These are phyloP conservation scores for Nasonovia ribisnigri DNA, from an alignment of 2,888 invertebrate species.

Conservation along the genomic window DNA sequence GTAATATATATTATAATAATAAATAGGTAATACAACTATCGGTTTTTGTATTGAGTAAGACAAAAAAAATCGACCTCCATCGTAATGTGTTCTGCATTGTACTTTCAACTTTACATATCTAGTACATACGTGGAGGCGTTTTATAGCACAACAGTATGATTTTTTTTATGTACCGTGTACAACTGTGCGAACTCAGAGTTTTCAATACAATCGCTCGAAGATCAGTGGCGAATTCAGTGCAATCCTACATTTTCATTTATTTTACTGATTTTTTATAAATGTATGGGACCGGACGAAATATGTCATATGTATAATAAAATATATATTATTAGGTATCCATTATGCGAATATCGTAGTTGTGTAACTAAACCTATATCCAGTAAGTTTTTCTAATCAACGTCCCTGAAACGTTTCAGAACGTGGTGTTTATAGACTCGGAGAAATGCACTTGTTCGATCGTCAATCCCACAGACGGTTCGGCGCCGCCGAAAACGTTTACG, in stretches of 20 bases:
- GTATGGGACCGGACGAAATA: not conserved
- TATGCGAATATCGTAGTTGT: not conserved
- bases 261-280: not conserved
- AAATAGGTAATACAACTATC: not conserved
- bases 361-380: not conserved
- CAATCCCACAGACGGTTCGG: constrained; percentile 76
- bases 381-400: not conserved
- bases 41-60: not conserved
- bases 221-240: too few relatives aligned
- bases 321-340: not conserved
- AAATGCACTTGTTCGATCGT: constrained; percentile 75
- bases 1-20: too few relatives aligned
- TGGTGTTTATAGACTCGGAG: constrained; percentile 77
- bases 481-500: constrained; percentile 79
- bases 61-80: not conserved
- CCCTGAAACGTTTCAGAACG: constrained; percentile 72
- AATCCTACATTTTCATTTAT: not conserved
- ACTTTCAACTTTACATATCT: too few relatives aligned
- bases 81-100: not conserved
- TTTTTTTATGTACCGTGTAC: not conserved
- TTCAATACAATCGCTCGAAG: not conserved
- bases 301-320: not conserved
- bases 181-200: not conserved
- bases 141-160: not conserved
- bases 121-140: too few relatives aligned